Evolutionary conservation across 1,140 invertebrate species (phyloP).

Genomic region (Sesamia nonagrioides): DNA sequence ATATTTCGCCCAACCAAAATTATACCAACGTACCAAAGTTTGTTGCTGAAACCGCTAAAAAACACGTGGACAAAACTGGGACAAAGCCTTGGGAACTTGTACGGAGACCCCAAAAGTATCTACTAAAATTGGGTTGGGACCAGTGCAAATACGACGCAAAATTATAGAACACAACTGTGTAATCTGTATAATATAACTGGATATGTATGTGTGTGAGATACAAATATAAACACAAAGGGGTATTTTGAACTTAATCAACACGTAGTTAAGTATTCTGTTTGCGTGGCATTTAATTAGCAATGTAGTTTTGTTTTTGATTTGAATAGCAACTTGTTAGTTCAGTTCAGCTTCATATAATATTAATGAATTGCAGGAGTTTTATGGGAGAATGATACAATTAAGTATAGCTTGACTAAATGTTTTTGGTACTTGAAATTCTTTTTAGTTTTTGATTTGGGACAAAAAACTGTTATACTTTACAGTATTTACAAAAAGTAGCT

Average conservation of each 20-base stretch:
- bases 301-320: conserved; percentile 26
- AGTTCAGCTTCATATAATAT: neutral
- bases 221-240: neutral
- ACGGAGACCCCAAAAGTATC: neutral
- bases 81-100: conserved; percentile 6
- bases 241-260: conserved; percentile 35
- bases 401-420: too few relatives aligned
- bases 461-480: too few relatives aligned
- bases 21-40: neutral
- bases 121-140: neutral
- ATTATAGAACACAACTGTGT: neutral
- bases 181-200: too few relatives aligned
- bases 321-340: conserved; percentile 21
- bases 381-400: too few relatives aligned
- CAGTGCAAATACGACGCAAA: neutral
- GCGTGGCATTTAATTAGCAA: conserved; percentile 15
- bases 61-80: conserved; percentile 16
- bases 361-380: neutral
- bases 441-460: too few relatives aligned
- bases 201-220: too few relatives aligned
- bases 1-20: neutral
- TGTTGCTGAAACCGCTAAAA: neutral
- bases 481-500: too few relatives aligned
- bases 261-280: conserved; percentile 12
- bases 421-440: too few relatives aligned